Conservation (phyloP, 2,797 vertebrate genomes). For the Hephaestus fuliginosus region DNA sequence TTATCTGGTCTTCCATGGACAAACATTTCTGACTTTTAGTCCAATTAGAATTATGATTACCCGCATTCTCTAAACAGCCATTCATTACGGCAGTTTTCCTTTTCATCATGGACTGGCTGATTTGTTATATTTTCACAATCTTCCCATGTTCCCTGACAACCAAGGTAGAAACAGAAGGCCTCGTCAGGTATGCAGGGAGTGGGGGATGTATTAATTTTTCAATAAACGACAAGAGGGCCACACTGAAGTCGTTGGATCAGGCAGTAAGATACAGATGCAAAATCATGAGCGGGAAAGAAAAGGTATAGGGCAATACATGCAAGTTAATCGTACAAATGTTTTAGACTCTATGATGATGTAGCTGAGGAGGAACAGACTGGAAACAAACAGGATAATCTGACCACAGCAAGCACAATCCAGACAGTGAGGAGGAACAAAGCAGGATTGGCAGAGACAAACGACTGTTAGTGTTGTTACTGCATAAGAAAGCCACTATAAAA, state of each 20-base stretch:
- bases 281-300: constrained; percentile 22
- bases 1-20: constrained; percentile 55
- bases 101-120: constrained; percentile 24
- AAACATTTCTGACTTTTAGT: constrained; percentile 55
- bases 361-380: neutral
- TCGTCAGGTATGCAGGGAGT: constrained; percentile 31
- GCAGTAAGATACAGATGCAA: constrained; percentile 37
- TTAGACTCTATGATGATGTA: constrained; percentile 16
- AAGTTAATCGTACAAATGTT: constrained; percentile 1
- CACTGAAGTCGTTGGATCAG: constrained; percentile 16
- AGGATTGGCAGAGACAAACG: constrained; percentile 27
- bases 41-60: constrained; percentile 41
- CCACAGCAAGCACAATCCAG: constrained; percentile 55
- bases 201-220: constrained; percentile 34
- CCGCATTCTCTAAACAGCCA: constrained; percentile 11
- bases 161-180: constrained; percentile 21
- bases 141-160: constrained; percentile 20
- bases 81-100: constrained; percentile 29
- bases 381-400: constrained; percentile 15
- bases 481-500: constrained; percentile 46
- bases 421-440: constrained; percentile 30
- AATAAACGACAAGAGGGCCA: constrained; percentile 33
- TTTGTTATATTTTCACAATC: constrained; percentile 30
- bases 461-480: constrained; percentile 38
- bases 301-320: neutral